Evolutionary conservation across 2,113 vertebrate genomes (phyloP), one percentile per base, ranked within the genome.

Genomic region (Hoplias malabaricus): DNA sequence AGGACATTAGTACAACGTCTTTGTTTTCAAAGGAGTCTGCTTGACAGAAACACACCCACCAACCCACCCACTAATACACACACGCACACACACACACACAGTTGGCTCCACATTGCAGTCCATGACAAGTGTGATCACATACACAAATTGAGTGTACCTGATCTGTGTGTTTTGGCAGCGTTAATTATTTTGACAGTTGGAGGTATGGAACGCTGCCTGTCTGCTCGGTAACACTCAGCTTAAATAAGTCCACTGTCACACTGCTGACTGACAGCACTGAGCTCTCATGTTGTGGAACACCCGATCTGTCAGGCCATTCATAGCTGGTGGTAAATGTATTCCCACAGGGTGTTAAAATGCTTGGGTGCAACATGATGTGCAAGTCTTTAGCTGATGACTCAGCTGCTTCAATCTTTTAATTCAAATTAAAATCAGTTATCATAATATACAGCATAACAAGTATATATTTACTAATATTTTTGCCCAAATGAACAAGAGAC

Each of bases 141-240:
- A 56, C 29, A 33, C 53, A 31, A 54, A 61, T 69, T 61, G 75
- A 69, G 21, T 46, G 53, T 77, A 77, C 75, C 75, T 70, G 75
- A 70, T 77, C 66, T 77, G 29, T 62, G 75, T 46, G 61, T 62
- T 77, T 77, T 77, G 75, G 75, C 66, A 69, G 54, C 16, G 6
- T 7, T 40, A 77, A 43, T 61, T 69, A 31, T 77, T 77, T 77
- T 56, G 66, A 77, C 75, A 77, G 65, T 69, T 69, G 75, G 66
- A 59, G 65, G 53, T 13, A 69, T 12, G 38, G n/a, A 27, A 53
- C n/a, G 4, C 56, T 69, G 42, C 19, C 53, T 34, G 75, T 69
- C 29, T 25, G 38, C 65, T 69, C 38, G 29, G n/a, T 62, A 68
- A 68, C 65, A 43, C 23, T 29, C 4, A 19, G 13, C 40, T 67